Conservation (phyloP, 1,140 invertebrate genomes). For the Aplysia californica region DNA sequence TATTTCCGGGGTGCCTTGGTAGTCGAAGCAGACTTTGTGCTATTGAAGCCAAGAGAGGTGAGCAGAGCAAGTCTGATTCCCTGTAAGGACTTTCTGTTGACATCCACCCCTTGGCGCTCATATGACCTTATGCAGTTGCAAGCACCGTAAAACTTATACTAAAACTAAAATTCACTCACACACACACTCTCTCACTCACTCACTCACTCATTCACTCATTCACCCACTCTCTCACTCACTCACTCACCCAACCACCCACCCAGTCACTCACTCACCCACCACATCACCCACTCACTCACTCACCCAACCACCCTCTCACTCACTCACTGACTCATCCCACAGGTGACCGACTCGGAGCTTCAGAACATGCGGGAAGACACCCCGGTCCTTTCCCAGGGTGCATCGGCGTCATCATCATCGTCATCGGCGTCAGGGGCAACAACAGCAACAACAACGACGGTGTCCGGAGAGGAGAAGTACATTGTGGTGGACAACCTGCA, state of each 20-base stretch:
- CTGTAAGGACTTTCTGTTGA: too few species aligned
- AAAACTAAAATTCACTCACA: not conserved
- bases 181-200: not conserved
- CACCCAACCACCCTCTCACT: not conserved
- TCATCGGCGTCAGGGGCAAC: not conserved
- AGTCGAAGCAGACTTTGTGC: too few species aligned
- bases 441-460: constrained; percentile 8
- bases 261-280: not conserved
- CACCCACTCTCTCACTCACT: constrained; percentile 12
- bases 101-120: too few species aligned
- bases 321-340: not conserved
- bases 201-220: constrained; percentile 23
- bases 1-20: too few species aligned
- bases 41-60: too few species aligned
- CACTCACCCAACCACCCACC: not conserved
- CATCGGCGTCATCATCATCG: too few species aligned
- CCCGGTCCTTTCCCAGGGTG: too few species aligned
- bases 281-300: not conserved
- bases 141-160: too few species aligned
- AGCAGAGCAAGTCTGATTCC: too few species aligned
- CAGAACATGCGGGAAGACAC: constrained; percentile 55
- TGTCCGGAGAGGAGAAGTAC: constrained; percentile 29
- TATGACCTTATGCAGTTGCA: too few species aligned
- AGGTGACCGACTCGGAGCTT: constrained; percentile 62
- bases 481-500: constrained; percentile 29